A percentile compares a stretch with the other conserved stretches of the same genome.
phyloP scores from a whole-genome alignment of 2,113 vertebrate species.

The Vidua macroura region DNA sequence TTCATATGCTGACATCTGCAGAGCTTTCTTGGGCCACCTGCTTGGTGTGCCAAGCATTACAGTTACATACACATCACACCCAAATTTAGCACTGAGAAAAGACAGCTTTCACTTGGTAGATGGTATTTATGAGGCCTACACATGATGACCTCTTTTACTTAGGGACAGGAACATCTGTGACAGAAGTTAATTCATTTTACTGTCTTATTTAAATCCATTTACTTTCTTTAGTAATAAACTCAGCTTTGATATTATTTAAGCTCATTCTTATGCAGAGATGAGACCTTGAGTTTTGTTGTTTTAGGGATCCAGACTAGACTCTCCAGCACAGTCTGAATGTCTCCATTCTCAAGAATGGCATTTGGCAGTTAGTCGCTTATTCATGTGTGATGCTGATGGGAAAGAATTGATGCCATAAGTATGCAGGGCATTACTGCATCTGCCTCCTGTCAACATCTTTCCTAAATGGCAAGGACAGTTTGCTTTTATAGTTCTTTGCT shows the following conservation, averaged over 20 bases:
- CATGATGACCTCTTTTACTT: neutral
- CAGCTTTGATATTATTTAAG: neutral
- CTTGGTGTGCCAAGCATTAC: neutral
- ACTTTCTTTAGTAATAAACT: neutral
- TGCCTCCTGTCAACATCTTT: slow-evolving; percentile 39
- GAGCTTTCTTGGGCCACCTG: neutral
- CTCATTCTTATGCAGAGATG: neutral
- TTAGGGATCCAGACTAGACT: neutral
- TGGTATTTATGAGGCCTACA: neutral
- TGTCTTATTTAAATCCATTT: neutral
- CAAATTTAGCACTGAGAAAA: neutral
- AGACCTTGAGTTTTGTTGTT: neutral
- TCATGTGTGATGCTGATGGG: neutral
- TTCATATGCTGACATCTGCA: neutral
- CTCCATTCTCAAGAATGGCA: neutral
- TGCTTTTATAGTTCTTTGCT: slow-evolving; percentile 10
- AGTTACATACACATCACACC: neutral
- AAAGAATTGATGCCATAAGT: slow-evolving; percentile 1
- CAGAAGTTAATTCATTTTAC: neutral
- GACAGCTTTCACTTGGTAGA: neutral
- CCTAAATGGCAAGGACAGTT: slow-evolving; percentile 40
- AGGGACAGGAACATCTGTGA: neutral
- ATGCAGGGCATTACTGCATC: slow-evolving; percentile 21
- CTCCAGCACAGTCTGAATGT: neutral
- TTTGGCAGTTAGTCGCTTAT: slow-evolving; percentile 1